These are phyloP conservation scores for Nibea albiflora DNA, from an alignment of 2,113 vertebrate genomes.

Conservation along the genomic window DNA sequence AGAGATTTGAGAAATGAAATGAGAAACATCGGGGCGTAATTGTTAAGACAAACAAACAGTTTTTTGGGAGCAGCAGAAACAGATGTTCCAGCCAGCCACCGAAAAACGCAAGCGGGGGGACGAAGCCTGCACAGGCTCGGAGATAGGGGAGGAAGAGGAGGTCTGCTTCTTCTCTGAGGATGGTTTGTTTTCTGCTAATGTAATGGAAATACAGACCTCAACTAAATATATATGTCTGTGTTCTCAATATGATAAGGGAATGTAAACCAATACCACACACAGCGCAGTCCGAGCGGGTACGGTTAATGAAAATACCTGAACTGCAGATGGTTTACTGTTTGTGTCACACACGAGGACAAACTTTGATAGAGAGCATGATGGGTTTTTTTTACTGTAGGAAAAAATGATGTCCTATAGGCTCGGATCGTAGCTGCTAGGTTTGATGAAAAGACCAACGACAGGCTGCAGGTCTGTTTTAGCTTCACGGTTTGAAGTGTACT, in stretches of 20 bases:
- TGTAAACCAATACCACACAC: constrained; percentile 57
- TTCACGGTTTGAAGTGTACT: neutral
- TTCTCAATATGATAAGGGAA: constrained; percentile 63
- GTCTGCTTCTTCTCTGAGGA: constrained; percentile 66
- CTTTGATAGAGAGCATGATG: constrained; percentile 1
- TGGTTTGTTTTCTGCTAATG: constrained; percentile 47
- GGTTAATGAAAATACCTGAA: constrained; percentile 29
- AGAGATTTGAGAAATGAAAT: constrained; percentile 80
- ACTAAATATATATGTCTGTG: constrained; percentile 57
- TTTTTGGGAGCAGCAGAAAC: constrained; percentile 80
- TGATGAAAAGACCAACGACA: constrained; percentile 25
- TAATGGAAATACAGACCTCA: constrained; percentile 45
- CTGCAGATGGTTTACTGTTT: constrained; percentile 33
- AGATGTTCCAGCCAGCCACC: constrained; percentile 80
- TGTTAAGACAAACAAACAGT: constrained; percentile 85
- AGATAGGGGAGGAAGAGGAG: constrained; percentile 29
- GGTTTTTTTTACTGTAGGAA: constrained; percentile 38
- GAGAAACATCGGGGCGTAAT: constrained; percentile 81
- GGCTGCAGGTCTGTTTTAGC: constrained; percentile 16
- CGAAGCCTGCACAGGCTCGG: constrained; percentile 25
- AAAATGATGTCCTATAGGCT: neutral
- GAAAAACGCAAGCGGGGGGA: constrained; percentile 54
- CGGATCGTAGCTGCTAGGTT: neutral
- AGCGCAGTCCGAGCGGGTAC: neutral
- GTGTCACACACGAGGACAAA: constrained; percentile 9